Evolutionary conservation across 2,113 vertebrate species (phyloP).

Genomic region (rat (Rattus norvegicus)): DNA sequence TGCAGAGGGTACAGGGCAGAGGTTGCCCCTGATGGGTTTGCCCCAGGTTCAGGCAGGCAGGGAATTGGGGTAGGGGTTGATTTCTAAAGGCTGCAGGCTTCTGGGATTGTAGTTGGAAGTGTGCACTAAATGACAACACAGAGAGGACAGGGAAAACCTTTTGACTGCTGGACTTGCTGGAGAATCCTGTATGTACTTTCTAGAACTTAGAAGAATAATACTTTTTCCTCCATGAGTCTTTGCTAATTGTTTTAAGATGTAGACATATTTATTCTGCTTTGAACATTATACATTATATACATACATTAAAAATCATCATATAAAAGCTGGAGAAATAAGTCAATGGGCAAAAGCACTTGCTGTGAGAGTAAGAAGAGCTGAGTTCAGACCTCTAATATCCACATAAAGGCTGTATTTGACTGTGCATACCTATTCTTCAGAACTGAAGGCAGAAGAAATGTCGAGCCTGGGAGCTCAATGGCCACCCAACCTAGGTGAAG

Average conservation of each 20-base stretch:
- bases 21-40: too few relatives aligned
- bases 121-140: too few relatives aligned
- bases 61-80: too few relatives aligned
- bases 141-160: too few relatives aligned
- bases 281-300: not conserved
- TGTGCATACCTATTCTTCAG: not conserved
- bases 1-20: too few relatives aligned
- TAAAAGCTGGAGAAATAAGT: not conserved
- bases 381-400: not conserved
- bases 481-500: not conserved
- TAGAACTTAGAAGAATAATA: not conserved
- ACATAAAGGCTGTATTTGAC: not conserved
- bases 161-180: too few relatives aligned
- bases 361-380: not conserved
- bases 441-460: not conserved
- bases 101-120: too few relatives aligned
- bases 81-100: too few relatives aligned
- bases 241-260: not conserved
- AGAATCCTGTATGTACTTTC: not conserved
- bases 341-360: not conserved
- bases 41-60: too few relatives aligned
- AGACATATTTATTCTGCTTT: not conserved
- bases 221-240: not conserved
- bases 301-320: not conserved
- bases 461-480: not conserved